Conservation (phyloP, 2,797 vertebrate species). For the Australoheros facetus region DNA sequence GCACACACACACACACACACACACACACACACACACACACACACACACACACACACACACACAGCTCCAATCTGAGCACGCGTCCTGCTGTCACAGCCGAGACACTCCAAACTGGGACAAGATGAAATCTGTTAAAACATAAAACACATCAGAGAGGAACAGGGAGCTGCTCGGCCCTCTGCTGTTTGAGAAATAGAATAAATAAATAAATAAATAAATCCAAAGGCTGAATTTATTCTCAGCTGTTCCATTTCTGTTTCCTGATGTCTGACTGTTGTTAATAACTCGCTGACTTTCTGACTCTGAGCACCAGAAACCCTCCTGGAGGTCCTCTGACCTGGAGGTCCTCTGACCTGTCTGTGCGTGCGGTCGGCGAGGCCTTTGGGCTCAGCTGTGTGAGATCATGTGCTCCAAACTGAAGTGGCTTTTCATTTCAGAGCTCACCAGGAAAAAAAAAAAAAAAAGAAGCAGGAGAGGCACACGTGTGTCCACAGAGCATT, state of each 20-base stretch:
- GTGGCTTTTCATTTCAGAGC: constrained; percentile 57
- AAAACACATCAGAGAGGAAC: constrained; percentile 11
- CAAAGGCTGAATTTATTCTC: constrained; percentile 9
- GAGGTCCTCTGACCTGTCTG: background rate
- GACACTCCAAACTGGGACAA: constrained; percentile 26
- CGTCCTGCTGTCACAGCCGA: constrained; percentile 31
- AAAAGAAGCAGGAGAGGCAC: background rate
- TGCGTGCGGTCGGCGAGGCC: background rate
- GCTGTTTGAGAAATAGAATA: constrained; percentile 9
- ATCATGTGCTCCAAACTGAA: constrained; percentile 49
- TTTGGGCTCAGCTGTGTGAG: constrained; percentile 18
- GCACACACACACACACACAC: background rate
- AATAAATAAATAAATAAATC: constrained; percentile 4
- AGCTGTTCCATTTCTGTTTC: background rate
- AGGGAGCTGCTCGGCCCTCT: constrained; percentile 12
- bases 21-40: background rate
- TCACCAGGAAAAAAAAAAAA: constrained; percentile 15
- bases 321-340: background rate
- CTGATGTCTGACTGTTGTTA: constrained; percentile 2
- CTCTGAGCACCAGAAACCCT: constrained; percentile 6
- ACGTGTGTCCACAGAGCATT: background rate
- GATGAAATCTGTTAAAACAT: constrained; percentile 39
- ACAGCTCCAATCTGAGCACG: constrained; percentile 1
- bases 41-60: background rate
- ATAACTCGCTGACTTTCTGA: background rate